Conservation (phyloP, 2,797 vertebrate species). For the Brachyrhaphis roseni region DNA sequence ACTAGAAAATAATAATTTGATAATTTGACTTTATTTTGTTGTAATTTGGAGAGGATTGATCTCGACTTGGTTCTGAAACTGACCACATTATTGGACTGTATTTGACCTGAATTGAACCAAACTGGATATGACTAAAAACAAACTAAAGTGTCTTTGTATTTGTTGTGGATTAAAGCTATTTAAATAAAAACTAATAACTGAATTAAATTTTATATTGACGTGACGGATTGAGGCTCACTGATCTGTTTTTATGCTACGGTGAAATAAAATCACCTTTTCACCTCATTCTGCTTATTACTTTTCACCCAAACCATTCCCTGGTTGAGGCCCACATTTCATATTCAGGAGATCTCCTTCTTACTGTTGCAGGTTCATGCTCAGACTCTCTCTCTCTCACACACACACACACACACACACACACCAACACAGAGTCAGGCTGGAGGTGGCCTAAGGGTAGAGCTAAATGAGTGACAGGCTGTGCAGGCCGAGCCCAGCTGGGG, state of each 20-base stretch:
- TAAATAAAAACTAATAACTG: background rate
- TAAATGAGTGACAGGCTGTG: constrained; percentile 85
- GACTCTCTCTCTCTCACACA: background rate
- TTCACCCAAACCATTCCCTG: constrained; percentile 38
- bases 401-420: constrained; percentile 33
- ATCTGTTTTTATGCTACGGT: background rate
- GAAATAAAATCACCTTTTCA: constrained; percentile 33
- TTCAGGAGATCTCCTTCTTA: constrained; percentile 52
- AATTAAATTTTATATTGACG: background rate
- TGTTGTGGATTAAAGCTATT: background rate
- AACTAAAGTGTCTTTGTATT: background rate
- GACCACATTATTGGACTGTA: background rate
- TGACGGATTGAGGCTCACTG: background rate
- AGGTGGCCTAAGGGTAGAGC: constrained; percentile 72
- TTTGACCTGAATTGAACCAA: background rate
- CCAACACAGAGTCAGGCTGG: constrained; percentile 33
- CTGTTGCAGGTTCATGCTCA: constrained; percentile 31
- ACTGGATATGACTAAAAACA: background rate
- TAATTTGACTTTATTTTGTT: background rate
- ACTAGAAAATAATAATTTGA: background rate
- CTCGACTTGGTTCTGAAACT: background rate
- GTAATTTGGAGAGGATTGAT: background rate
- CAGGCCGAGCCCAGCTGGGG: constrained; percentile 78
- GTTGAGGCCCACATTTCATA: constrained; percentile 61
- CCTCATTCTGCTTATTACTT: constrained; percentile 49